Evolutionary conservation across 2,113 vertebrate species (phyloP), one percentile per base, ranked within the genome.

Genomic region (Nannobrachium achirus): DNA sequence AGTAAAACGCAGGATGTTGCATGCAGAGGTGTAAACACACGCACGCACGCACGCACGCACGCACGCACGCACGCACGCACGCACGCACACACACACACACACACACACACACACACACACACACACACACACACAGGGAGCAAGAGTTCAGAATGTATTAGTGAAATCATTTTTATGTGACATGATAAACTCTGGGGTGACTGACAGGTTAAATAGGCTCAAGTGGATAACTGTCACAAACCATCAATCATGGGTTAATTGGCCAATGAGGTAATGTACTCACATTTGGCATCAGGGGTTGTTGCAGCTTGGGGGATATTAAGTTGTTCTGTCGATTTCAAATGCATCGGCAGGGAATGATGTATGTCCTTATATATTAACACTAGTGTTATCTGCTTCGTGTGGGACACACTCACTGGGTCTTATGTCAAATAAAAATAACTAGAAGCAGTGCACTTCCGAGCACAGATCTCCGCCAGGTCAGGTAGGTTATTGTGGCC

Each of bases 181-280:
- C 55, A 61, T 33, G 64, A 65, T 48, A 76, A 69, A 41, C 25
- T n/a, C n/a, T 45, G 60, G 11, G 66, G 18, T 52, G 61, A 77
- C 25, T 66, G 70, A 57, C 8, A 7, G 61, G 41, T 75, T 79
- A 69, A 76, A 10, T 70, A 69, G 48, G 57, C 67, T 48, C 46
- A 46, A 50, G 58, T 67, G 53, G 53, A 64, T 48, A 2, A 11
- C 2, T 11, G 55, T 33, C 46, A 76, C 20, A 8, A 56, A 9
- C 20, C 41, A 71, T 63, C 76, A 73, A 71, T 79, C 69, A 74
- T 9, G 4, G 25, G 5, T 2, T 42, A 50, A 66, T 56, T 60
- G 51, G 42, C 13, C 65, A 18, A 60, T 1, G 50, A 62, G 60
- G 25, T 64, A 16, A 57, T 57, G 14, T 57, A 40, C n/a, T 63